Base-by-base conservation (phyloP, 2,888 invertebrate species). In the Cantharis flavilabris region DNA sequence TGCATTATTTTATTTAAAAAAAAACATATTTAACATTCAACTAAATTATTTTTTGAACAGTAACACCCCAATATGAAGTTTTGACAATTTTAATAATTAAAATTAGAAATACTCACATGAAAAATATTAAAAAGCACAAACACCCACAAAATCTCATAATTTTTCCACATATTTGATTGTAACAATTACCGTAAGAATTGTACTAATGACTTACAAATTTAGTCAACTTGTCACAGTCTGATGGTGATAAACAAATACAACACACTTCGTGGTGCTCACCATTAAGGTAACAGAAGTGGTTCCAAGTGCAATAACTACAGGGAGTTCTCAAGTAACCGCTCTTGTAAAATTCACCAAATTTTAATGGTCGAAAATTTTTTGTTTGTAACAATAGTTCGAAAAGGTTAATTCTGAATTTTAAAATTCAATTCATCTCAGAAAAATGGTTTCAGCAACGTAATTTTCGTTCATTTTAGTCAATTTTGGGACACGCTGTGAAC, bases 251-350 rank as follows among this genome's bases (percentile, higher is more conserved):
- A 77, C 71, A 74, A 74, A 74, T 73, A 74, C 72, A 71, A 62
- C 72, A 69, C 67, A 71, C 28, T 70, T 63, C 67, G 70, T 49
- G 14, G 26, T 23, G 64, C 18, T 70, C 64, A 65, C 71, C 69
- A 73, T 70, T 71, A 77, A 71, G 69, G 74, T 71, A 64, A 71
- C 71, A 71, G 71, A 73, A 77, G 77, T 74, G 77, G 73, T 69
- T 70, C 77, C 18, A 23, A 67, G 26, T 16, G 65, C n/a, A 67
- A 20, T 10, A 67, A 67, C 20, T 23, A 67, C 26, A 67, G 49
- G 49, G 49, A 49, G 49, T 49, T 49, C 49, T 49, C 13, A n/a
- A 49, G n/a, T n/a, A n/a, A 5, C n/a, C 23, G 5, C 26, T 67
- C 26, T 23, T n/a, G 7, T n/a, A 23, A 23, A 67, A 67, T n/a